Base-by-base conservation (phyloP, 35 echinoderm and acorn worm species). In the Patiria miniata region DNA sequence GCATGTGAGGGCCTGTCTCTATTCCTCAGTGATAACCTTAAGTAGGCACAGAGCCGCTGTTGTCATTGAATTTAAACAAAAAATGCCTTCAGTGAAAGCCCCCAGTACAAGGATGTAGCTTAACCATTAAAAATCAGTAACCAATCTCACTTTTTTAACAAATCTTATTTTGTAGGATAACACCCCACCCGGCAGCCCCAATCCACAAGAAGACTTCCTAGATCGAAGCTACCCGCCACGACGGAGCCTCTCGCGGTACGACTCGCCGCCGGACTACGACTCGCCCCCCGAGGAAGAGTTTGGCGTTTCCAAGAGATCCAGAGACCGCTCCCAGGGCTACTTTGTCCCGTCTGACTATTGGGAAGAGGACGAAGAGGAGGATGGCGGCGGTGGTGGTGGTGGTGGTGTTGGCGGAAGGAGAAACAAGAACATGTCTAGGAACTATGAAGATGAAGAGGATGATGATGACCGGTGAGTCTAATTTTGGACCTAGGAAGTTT, bases 171-270 rank as follows among this genome's bases (percentile, higher is more conserved):
- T 39, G 19, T 6, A 61, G 81, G 51, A 38, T 61, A 52, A 2
- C 14, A 51, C 52, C 16, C 52, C 54, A 65, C 38, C 52, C 33
- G 79, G 40, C 3, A 52, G 79, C 79, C 29, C 79, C 19, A 52
- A 21, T 0, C 79, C 40, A 51, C 28, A 82, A 15, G 40, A 52
- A 33, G 42, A 82, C 30, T 83, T 83, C 54, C 38, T 83, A 16
- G 81, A 83, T 36, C 81, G 81, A 10, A 83, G 81, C 36, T 83
- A 83, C 21, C 81, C 81, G 39, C 81, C 81, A 61, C 51, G 81
- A 15, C 51, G 52, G 22, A 53, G 59, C 1, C 37, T n/a, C 2
- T 58, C 33, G 1, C 15, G 57, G 9, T n/a, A 33, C 52, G 81
- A 83, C 18, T 69, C 61, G 9, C 61, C 61, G 29, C 51, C 52